A percentile compares a stretch with the other conserved stretches of the same genome.
Evolutionary conservation across 2,797 vertebrate species (phyloP).

Genomic region (Notamacropus eugenii): DNA sequence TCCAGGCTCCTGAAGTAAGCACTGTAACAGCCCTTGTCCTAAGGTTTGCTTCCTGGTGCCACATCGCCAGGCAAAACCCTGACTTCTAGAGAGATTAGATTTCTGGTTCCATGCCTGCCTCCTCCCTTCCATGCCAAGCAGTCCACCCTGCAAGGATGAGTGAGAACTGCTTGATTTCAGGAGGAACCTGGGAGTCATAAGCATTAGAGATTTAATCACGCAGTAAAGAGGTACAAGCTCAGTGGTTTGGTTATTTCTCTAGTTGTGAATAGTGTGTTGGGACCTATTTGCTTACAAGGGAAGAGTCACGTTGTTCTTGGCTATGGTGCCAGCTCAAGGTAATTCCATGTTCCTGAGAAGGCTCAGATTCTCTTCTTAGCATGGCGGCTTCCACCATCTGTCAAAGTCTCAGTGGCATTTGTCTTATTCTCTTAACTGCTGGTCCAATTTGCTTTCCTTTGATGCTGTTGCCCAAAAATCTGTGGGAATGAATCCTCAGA

Average conservation of each 20-base stretch:
- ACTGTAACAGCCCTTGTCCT: not conserved
- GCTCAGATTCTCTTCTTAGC: not conserved
- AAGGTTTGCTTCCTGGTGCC: not conserved
- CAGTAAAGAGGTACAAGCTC: constrained; percentile 8
- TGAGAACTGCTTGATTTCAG: not conserved
- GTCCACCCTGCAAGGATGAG: not conserved
- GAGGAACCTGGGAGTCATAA: not conserved
- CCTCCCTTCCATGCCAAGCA: not conserved
- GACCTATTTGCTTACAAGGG: not conserved
- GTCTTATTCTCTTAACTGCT: not conserved
- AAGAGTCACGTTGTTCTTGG: not conserved
- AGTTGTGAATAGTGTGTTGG: not conserved
- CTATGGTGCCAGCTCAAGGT: not conserved
- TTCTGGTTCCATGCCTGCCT: not conserved
- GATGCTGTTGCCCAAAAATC: not conserved
- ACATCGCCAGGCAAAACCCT: not conserved
- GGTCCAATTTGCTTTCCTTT: not conserved
- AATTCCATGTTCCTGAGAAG: not conserved
- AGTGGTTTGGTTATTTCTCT: not conserved
- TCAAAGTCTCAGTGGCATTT: not conserved
- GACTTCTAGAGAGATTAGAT: not conserved
- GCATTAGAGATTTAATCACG: not conserved
- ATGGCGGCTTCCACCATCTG: not conserved
- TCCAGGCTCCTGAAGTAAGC: not conserved
- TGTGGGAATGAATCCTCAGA: not conserved